Evolutionary conservation across 2,888 invertebrate genomes (phyloP).

Genomic region (Trissolcus japonicus): DNA sequence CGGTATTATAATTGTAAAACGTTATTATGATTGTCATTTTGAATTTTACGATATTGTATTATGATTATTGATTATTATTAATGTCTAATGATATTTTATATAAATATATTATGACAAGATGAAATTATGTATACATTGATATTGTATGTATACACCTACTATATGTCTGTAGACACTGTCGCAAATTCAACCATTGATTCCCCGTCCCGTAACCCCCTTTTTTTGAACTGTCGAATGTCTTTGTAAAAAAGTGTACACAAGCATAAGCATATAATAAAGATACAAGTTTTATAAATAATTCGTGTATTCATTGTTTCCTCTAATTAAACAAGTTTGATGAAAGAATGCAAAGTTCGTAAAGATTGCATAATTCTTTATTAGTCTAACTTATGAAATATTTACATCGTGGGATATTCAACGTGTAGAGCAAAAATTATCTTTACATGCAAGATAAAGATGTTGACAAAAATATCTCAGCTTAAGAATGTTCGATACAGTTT

Average conservation of each 20-base stretch:
- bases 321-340: too few relatives aligned
- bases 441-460: too few relatives aligned
- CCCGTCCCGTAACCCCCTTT: slow-evolving; percentile 24
- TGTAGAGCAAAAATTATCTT: too few relatives aligned
- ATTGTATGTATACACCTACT: slow-evolving; percentile 51
- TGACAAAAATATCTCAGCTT: too few relatives aligned
- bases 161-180: slow-evolving; percentile 53
- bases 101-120: slow-evolving; percentile 51
- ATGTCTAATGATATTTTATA: slow-evolving; percentile 60
- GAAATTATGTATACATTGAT: slow-evolving; percentile 51
- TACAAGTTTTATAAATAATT: slow-evolving; percentile 29
- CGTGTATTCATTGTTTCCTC: too few relatives aligned
- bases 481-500: too few relatives aligned
- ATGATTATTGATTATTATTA: slow-evolving; percentile 55
- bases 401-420: too few relatives aligned
- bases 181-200: slow-evolving; percentile 48
- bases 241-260: slow-evolving; percentile 70
- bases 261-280: slow-evolving; percentile 67
- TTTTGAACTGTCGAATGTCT: slow-evolving; percentile 68
- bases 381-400: too few relatives aligned
- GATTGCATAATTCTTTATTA: too few relatives aligned
- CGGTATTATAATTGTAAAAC: slow-evolving; percentile 61
- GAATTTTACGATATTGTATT: slow-evolving; percentile 21
- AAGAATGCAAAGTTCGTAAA: too few relatives aligned
- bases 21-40: slow-evolving; percentile 58